Base-by-base conservation (phyloP, 2,888 invertebrate species). In the Hypomecis punctinalis region DNA sequence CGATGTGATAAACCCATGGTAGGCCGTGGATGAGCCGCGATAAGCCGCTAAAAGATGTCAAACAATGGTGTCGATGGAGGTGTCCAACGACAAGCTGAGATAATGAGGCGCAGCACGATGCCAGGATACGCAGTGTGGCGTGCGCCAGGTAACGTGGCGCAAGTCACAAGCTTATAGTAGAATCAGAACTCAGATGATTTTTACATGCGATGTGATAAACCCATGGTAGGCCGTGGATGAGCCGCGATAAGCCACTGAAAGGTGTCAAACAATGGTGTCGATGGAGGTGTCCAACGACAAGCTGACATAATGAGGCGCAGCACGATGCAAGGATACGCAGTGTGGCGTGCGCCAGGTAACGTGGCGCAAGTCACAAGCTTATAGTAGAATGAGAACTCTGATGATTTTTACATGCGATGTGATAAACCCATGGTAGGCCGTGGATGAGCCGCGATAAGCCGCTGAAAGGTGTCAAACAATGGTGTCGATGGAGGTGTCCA, bases 381-480 rank as follows among this genome's bases (percentile, higher is more conserved):
- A 43, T 23, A 23, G 23, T 23, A 23, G n/a, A n/a, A n/a, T n/a
- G n/a, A n/a, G n/a, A 23, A 23, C 3, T 23, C 23, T 2, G 23
- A 68, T 63, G 56, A 5, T 46, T 63, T 67, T 63, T 66, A 63
- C 69, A 64, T 53, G 58, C 63, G 68, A 59, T 43, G 51, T 47
- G 66, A 67, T 66, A 51, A 48, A 51, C 53, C 4, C 51, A 10
- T 46, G 66, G 62, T 67, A 40, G 67, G 53, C 36, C 46, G 52
- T 11, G 37, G 66, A 64, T 70, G 51, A 72, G 67, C 48, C 52
- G 61, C 49, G 69, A 62, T 72, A 63, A 72, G 61, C 68, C 52
- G 61, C 8, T 69, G 67, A 70, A 72, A 72, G 72, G 72, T 69
- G 72, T 67, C 64, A 67, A 66, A 70, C 66, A 72, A 69, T 64